Evolutionary conservation across 2,113 vertebrate species (phyloP).

Genomic region (Patagioenas fasciata): DNA sequence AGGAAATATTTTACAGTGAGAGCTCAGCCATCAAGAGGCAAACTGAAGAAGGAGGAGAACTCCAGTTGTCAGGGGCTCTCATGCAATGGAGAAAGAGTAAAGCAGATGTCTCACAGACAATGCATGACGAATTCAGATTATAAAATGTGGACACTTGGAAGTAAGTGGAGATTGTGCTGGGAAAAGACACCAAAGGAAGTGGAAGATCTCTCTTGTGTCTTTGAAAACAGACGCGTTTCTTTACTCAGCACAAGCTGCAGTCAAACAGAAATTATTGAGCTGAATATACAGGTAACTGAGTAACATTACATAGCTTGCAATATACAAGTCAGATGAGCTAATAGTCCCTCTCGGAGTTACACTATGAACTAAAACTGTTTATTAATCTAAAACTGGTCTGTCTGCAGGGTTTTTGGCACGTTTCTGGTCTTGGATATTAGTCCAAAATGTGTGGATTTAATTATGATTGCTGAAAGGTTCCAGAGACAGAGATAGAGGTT

Average conservation of each 20-base stretch:
- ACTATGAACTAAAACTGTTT: conserved; percentile 5
- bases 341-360: conserved; percentile 34
- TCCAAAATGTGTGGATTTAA: conserved; percentile 11
- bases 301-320: not conserved
- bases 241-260: not conserved
- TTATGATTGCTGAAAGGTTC: not conserved
- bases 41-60: not conserved
- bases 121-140: not conserved
- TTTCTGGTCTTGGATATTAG: not conserved
- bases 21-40: not conserved
- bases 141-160: not conserved
- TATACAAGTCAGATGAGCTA: conserved; percentile 24
- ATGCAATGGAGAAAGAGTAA: not conserved
- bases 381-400: conserved; percentile 11
- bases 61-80: not conserved
- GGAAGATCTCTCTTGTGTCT: not conserved
- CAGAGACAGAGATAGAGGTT: not conserved
- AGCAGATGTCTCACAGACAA: not conserved
- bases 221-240: not conserved
- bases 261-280: not conserved
- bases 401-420: conserved; percentile 5
- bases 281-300: not conserved
- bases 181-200: not conserved
- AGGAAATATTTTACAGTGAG: not conserved
- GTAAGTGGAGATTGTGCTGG: not conserved